phyloP scores from a whole-genome alignment of 2,113 vertebrate genomes.

The Megaceryle maxima region DNA sequence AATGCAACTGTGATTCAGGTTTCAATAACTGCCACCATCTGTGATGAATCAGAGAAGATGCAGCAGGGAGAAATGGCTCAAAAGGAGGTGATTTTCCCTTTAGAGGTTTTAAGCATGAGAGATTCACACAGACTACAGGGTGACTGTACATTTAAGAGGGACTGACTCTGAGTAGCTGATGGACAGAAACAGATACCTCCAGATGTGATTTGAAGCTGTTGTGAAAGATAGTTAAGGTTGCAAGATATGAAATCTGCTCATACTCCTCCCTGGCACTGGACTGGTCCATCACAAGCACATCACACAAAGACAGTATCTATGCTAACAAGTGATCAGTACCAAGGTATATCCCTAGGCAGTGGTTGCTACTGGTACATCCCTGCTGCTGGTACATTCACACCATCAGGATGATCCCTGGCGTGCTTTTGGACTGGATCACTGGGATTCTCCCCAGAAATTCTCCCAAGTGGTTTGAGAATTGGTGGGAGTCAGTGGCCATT shows the following conservation, averaged over 20 bases:
- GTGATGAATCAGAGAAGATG: constrained; percentile 7
- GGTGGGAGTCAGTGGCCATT: background rate
- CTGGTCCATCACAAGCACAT: background rate
- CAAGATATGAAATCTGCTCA: background rate
- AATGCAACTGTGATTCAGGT: constrained; percentile 11
- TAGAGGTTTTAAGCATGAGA: background rate
- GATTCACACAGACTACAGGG: background rate
- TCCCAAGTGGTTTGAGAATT: background rate
- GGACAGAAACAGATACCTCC: background rate
- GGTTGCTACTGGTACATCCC: background rate
- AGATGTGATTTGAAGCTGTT: background rate
- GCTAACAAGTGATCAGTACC: background rate
- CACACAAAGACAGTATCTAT: background rate
- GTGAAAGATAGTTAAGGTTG: background rate
- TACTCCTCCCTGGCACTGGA: background rate
- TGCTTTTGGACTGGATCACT: background rate
- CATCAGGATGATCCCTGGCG: background rate
- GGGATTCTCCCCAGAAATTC: background rate
- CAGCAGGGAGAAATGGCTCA: background rate
- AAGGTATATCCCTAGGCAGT: background rate
- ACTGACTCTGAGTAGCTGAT: background rate
- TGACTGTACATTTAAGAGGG: background rate
- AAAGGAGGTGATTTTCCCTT: background rate
- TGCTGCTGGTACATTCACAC: background rate
- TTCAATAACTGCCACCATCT: constrained; percentile 1